Evolutionary conservation across 2,113 vertebrate species (phyloP).

Genomic region (Holacanthus passer): DNA sequence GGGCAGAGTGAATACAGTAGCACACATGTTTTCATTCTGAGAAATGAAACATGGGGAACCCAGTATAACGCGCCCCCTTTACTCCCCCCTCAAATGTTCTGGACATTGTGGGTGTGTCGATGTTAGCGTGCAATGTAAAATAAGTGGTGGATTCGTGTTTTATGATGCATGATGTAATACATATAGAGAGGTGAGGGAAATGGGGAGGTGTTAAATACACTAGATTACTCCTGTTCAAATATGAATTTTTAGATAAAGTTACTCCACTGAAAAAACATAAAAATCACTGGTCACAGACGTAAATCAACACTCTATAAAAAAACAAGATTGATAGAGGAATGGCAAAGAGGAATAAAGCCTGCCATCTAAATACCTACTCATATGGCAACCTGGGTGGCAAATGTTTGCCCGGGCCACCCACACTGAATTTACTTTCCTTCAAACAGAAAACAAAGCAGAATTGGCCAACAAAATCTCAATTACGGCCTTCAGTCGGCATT

Average conservation of each 20-base stretch:
- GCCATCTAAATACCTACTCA: conserved; percentile 31
- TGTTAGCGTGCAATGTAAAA: background rate
- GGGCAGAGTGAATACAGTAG: conserved; percentile 42
- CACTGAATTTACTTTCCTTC: conserved; percentile 37
- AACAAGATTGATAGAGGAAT: conserved; percentile 34
- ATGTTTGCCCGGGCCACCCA: conserved; percentile 59
- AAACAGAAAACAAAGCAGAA: conserved; percentile 45
- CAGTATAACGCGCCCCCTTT: background rate
- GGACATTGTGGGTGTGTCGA: conserved; percentile 47
- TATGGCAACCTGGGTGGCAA: conserved; percentile 59
- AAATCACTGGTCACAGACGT: background rate
- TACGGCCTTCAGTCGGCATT: conserved; percentile 23
- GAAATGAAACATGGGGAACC: conserved; percentile 46
- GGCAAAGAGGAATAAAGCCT: conserved; percentile 38
- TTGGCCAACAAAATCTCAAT: conserved; percentile 47
- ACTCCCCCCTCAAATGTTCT: conserved; percentile 49
- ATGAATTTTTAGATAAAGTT: conserved; percentile 17
- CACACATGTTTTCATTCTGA: conserved; percentile 57
- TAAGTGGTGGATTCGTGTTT: conserved; percentile 4
- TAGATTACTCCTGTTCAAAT: background rate
- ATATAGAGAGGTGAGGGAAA: conserved; percentile 9
- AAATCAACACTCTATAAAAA: background rate
- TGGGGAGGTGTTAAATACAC: background rate
- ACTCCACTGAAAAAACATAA: background rate
- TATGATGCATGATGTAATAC: conserved; percentile 31